Evolutionary conservation across 1,140 invertebrate species (phyloP).

Genomic region (Druon quercuslanigerum): DNA sequence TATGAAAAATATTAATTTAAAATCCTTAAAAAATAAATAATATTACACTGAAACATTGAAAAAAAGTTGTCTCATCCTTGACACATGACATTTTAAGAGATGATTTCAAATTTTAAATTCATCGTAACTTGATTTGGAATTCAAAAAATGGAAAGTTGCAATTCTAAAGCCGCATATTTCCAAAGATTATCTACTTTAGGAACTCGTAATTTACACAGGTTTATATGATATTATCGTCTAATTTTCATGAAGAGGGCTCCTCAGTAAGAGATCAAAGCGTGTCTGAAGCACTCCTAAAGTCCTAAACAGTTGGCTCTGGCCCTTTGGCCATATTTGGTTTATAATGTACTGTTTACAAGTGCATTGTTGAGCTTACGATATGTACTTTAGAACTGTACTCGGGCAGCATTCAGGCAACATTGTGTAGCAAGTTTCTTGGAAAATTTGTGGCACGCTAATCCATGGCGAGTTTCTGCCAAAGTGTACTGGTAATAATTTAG

Average conservation of each 20-base stretch:
- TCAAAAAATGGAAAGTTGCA: no score
- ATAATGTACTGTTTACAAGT: constrained; percentile 11
- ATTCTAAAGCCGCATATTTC: no score
- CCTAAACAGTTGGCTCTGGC: constrained; percentile 14
- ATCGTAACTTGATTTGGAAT: no score
- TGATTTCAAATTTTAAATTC: no score
- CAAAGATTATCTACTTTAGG: no score
- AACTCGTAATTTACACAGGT: not conserved
- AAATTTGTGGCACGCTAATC: constrained; percentile 29
- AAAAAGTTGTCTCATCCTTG: no score
- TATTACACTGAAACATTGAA: no score
- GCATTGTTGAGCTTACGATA: not conserved
- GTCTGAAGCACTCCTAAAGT: constrained; percentile 16
- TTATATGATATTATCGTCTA: not conserved
- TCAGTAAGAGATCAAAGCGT: constrained; percentile 19
- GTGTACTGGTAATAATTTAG: constrained; percentile 21
- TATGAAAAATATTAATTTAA: no score
- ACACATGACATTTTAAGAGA: no score
- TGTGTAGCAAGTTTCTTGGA: constrained; percentile 14
- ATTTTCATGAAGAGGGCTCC: constrained; percentile 17
- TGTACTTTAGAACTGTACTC: constrained; percentile 23
- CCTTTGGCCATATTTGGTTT: constrained; percentile 28
- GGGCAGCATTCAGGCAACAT: constrained; percentile 3
- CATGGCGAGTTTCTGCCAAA: constrained; percentile 14
- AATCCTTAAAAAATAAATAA: no score